Base-by-base conservation (phyloP, 2,888 invertebrate species). In the Caenorhabditis japonica region DNA sequence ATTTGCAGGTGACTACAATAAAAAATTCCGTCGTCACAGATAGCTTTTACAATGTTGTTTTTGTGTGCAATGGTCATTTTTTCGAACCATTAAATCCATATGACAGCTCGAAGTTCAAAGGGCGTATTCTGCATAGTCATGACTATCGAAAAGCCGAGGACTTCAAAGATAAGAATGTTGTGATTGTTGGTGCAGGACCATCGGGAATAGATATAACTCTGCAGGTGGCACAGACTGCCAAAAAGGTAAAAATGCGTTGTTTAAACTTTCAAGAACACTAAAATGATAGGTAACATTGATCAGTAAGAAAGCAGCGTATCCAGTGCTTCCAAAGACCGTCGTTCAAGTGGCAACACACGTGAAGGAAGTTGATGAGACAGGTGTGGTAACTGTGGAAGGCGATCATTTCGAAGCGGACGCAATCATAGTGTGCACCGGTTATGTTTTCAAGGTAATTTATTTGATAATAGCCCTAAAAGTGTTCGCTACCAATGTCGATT, bases 131-230 rank as follows among this genome's bases (percentile, higher is more conserved):
- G 13, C 95, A 95, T 90, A 94, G 94, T 85, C 94, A 94, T 88
- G 92, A 93, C 85, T 96, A 94, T 88, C 90, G 94, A 68, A 90
- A 91, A 4, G 92, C 93, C 0, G 91, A 92, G 55, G 87, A 90
- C 13, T 95, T 92, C 88, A 85, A 87, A 13, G 92, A 90, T 23
- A 90, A 91, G 56, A 90, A 88, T 1, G 93, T 95, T 0, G 90
- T 94, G 15, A 92, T 94, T 8, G 90, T 95, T 17, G 95, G 95
- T 1, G 94, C 93, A 0, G 94, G 93, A 0, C 93, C 94, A 23
- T 94, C 94, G 1, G 95, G 94, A n/a, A 88, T 92, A 33, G 94
- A 94, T 84, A 91, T 94, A 34, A 90, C 91, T 1, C 88, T 92
- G 0, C 92, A 93, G 76, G 85, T 93, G 68, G 75, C 76, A 0